Base-by-base conservation (phyloP, 2,888 invertebrate genomes). In the Harpagoxenus sublaevis region DNA sequence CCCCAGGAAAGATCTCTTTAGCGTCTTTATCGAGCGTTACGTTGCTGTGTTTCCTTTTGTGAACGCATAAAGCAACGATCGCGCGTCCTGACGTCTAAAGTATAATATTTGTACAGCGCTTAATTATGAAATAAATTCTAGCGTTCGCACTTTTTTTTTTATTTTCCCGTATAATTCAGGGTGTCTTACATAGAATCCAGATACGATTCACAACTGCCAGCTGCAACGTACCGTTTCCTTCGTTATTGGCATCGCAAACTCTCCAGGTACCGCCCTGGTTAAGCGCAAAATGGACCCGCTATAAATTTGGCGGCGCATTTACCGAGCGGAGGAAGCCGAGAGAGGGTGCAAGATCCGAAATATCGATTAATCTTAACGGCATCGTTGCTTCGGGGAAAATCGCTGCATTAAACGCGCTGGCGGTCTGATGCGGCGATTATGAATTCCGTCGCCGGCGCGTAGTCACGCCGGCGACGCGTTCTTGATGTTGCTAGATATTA, bases 401-500 rank as follows among this genome's bases (percentile, higher is more conserved):
- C 79, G 68, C 48, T 48, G 28, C 39, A 48, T 71, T 48, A 57
- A 71, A 63, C 74, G 31, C 65, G 45, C 35, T 31, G 83, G 23
- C 23, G 23, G 45, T 62, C 71, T 48, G 84, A 73, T 71, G 84
- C 86, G 83, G 84, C 73, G 42, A 42, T 90, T 90, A 90, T 90
- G 90, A 90, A 86, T 89, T 85, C 85, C 62, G 74, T 65, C 66
- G 86, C 81, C 71, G 79, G 63, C 75, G 45, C 82, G 68, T 74
- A 42, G 68, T 45, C 70, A 75, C 83, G 82, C 83, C 83, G 48
- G 65, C 77, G 88, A 79, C 62, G 66, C 31, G 51, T 79, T 84
- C 81, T 75, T 85, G 86, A 89, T 90, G 86, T 87, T 87, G 90
- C 86, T 91, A 93, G 95, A 94, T 95, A 95, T 95, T 95, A 95